Evolutionary conservation across 30 jellyfish, hydroid and myxozoan species (phyloP), one percentile per base, ranked within the genome.

Genomic region (Morbakka virulenta): DNA sequence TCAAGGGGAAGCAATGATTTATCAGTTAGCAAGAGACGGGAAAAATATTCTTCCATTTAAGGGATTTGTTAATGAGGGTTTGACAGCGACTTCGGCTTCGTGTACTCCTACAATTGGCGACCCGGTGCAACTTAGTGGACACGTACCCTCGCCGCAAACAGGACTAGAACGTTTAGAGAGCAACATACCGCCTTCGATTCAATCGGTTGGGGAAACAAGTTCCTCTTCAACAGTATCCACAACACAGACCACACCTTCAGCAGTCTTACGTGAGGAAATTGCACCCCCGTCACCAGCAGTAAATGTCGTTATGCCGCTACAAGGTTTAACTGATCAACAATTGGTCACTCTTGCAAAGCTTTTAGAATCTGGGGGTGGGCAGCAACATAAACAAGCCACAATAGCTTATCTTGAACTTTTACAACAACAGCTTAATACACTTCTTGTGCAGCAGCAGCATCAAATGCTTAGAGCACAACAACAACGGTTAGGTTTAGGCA

Each of bases 351-450:
- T 93, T 33, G 96, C 96, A 9, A 83, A 82, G 47, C 48, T 93
- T 22, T 79, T 93, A 61, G 95, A 83, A 53, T 66, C 95, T 0
- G 64, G 91, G 32, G 50, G 72, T 0, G 89, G 93, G 2, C 63
- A 72, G 21, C 77, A 68, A 27, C 77, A 87, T 21, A 83, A 89
- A 30, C 96, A 93, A 31, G 94, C 96, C 1, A 76, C 97, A 24
- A 64, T 93, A 17, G 87, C 94, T 13, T 93, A 86, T 72, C 49
- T 93, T 51, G 99, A 93, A 67, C 72, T 66, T 76, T 83, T 93
- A 32, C 99, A 93, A 85, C 96, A 93, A 61, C 94, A 81, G 67
- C 50, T 93, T 34, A 77, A 86, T 63, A 70, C 86, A 0, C 76
- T 77, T 9, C 66, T 86, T 0, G 67, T 32, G 12, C 87, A 76